phyloP scores from a whole-genome alignment of 2,113 vertebrate genomes.

The Phocoena sinus region DNA sequence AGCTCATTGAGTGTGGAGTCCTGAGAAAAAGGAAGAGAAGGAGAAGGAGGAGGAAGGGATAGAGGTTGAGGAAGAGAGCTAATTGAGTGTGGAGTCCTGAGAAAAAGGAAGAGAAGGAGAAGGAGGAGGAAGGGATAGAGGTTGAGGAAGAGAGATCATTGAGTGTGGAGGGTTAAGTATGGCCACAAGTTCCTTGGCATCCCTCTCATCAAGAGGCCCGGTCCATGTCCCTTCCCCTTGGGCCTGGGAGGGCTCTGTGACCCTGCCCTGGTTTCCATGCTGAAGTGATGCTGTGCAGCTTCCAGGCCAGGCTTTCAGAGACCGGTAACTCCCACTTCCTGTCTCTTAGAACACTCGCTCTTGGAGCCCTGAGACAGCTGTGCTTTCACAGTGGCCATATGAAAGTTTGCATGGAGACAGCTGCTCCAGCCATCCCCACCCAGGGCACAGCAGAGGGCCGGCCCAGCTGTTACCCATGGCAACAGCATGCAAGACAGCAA shows the following conservation, averaged over 20 bases:
- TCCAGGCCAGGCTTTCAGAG: background rate
- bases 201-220: background rate
- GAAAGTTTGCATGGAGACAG: background rate
- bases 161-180: background rate
- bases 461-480: background rate
- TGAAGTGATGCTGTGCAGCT: background rate
- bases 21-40: too few relatives aligned
- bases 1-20: too few relatives aligned
- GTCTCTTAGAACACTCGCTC: background rate
- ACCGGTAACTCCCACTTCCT: background rate
- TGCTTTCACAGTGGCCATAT: rapidly evolving
- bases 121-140: too few relatives aligned
- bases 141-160: too few relatives aligned
- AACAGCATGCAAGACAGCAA: background rate
- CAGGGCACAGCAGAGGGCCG: background rate
- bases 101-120: too few relatives aligned
- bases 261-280: background rate
- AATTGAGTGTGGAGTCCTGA: background rate
- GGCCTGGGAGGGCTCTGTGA: background rate
- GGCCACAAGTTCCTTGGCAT: background rate
- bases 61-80: too few relatives aligned
- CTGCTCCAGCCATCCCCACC: background rate
- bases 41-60: too few relatives aligned
- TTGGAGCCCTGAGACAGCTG: background rate
- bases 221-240: background rate